Evolutionary conservation across 2,888 invertebrate species (phyloP).

Genomic region (Eurytoma californica): DNA sequence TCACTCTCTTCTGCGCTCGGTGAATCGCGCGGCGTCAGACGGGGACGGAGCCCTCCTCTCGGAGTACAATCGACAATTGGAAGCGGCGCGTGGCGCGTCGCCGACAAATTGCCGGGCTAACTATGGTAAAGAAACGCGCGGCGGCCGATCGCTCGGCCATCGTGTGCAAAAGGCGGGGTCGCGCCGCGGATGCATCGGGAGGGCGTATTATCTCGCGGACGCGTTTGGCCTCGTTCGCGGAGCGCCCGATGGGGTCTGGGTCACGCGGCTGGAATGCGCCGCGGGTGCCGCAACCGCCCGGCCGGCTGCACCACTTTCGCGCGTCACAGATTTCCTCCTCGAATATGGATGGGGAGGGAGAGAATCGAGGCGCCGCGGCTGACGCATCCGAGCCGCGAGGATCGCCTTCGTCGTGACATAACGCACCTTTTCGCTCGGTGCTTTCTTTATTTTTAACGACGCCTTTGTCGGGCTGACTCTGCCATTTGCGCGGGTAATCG

Average conservation of each 20-base stretch:
- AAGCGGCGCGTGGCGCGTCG: neutral
- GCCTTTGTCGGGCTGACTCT: neutral
- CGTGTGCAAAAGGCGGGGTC: neutral
- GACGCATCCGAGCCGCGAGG: slow-evolving; percentile 8
- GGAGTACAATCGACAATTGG: too few species aligned
- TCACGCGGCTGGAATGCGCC: slow-evolving; percentile 43
- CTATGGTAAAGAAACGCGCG: slow-evolving; percentile 28
- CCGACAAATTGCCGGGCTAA: slow-evolving; percentile 40
- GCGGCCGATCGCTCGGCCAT: neutral
- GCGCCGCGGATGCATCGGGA: slow-evolving; percentile 1
- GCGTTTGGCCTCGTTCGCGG: slow-evolving; percentile 30
- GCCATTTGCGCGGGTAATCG: too few species aligned
- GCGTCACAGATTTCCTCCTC: slow-evolving; percentile 45
- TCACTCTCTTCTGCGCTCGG: too few species aligned
- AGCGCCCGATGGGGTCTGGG: slow-evolving; percentile 31
- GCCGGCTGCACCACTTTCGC: slow-evolving; percentile 43
- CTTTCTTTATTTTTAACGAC: slow-evolving; percentile 32
- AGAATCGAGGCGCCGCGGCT: neutral
- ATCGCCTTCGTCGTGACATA: neutral
- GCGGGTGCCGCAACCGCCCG: slow-evolving; percentile 28
- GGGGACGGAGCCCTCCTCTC: too few species aligned
- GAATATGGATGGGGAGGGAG: slow-evolving; percentile 40
- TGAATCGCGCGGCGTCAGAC: too few species aligned
- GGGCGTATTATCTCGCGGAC: neutral
- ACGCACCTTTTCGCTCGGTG: neutral